A percentile compares a stretch with the other conserved stretches of the same genome.
phyloP scores from a whole-genome alignment of 2,113 vertebrate genomes.

The Hippocampus comes region DNA sequence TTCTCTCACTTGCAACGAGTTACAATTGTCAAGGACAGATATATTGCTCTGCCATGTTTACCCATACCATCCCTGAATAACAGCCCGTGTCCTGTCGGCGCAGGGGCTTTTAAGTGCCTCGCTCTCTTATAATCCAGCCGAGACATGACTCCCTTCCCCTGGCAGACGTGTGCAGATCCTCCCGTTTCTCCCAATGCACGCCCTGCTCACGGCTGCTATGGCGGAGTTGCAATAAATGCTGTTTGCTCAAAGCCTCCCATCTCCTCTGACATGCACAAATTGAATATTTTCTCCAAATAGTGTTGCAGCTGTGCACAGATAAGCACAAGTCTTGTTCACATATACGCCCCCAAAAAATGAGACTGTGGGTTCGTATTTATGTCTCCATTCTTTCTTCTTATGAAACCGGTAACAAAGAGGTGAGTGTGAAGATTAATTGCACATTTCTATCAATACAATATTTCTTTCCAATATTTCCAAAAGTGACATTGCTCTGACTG shows the following conservation, averaged over 20 bases:
- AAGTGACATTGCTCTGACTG: background rate
- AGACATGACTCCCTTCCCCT: constrained; percentile 72
- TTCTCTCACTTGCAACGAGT: constrained; percentile 47
- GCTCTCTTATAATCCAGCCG: constrained; percentile 72
- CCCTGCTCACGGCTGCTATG: constrained; percentile 62
- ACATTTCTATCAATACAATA: background rate
- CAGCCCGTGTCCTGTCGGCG: constrained; percentile 70
- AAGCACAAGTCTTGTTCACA: constrained; percentile 60
- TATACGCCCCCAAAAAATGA: constrained; percentile 40
- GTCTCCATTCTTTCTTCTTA: constrained; percentile 6
- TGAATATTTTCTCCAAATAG: constrained; percentile 72
- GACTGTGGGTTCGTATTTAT: constrained; percentile 18
- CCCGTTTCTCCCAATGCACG: constrained; percentile 58
- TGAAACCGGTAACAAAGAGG: background rate
- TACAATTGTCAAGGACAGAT: constrained; percentile 54
- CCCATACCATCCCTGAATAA: constrained; percentile 68
- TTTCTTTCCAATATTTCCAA: background rate
- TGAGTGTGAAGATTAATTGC: background rate
- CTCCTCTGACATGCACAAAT: constrained; percentile 69
- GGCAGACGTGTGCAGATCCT: constrained; percentile 73
- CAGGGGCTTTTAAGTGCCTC: constrained; percentile 70
- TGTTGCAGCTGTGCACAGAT: constrained; percentile 68
- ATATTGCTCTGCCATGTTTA: constrained; percentile 59
- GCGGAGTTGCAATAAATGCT: constrained; percentile 67
- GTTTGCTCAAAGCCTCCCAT: constrained; percentile 74